Evolutionary conservation across 2,797 vertebrate genomes (phyloP).

Genomic region (Paguma larvata): DNA sequence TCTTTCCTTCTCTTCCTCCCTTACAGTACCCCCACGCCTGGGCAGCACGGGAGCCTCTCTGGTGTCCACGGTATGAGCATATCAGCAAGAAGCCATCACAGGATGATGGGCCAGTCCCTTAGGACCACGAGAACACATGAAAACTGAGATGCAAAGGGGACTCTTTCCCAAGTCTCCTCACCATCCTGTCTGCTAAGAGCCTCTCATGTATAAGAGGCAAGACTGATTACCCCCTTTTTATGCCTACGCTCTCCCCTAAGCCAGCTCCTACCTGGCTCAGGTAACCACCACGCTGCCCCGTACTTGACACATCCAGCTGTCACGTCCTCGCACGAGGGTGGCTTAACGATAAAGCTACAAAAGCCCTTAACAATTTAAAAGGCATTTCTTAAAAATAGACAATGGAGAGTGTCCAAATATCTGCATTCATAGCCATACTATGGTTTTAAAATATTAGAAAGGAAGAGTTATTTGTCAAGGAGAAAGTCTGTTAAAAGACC

Average conservation of each 20-base stretch:
- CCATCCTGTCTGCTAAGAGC: not conserved
- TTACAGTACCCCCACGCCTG: no score
- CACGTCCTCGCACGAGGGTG: fast-evolving
- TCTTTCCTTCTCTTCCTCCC: no score
- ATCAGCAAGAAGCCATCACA: not conserved
- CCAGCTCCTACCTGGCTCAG: not conserved
- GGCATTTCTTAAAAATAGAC: not conserved
- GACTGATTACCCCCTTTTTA: not conserved
- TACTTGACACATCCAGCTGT: not conserved
- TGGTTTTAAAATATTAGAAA: not conserved
- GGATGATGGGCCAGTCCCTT: not conserved
- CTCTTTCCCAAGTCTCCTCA: no score
- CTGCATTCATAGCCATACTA: not conserved
- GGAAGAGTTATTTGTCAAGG: not conserved
- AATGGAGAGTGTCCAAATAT: not conserved
- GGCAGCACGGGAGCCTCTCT: not conserved
- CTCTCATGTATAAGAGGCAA: fast-evolving
- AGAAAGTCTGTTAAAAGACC: not conserved
- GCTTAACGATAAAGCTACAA: no score
- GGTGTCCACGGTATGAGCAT: not conserved
- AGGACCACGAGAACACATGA: fast-evolving
- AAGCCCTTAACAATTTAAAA: not conserved
- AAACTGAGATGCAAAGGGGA: not conserved
- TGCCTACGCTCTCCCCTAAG: fast-evolving
- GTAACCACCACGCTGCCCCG: fast-evolving